Evolutionary conservation across 1,140 invertebrate species (phyloP), one percentile per base, ranked within the genome.

Genomic region (Dreissena rostriformis): DNA sequence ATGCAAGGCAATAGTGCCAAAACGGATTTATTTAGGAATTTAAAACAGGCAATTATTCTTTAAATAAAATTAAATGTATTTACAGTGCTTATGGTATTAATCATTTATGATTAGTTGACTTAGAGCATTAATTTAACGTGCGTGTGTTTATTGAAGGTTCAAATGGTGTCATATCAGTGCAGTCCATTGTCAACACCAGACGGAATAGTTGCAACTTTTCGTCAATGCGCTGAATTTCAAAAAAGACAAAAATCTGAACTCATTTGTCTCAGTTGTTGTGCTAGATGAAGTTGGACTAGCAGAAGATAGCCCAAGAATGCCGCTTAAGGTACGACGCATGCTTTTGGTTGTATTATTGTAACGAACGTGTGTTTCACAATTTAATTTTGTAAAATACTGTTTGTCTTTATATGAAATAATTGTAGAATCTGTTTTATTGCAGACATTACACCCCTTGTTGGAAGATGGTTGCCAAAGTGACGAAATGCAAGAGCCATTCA

Each of bases 261-360:
- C 72, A 24, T 92, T 90, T 86, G 91, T 91, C 11, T 87, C 90
- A 29, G 86, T 90, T n/a, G 90, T 92, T 53, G 90, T 91, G 49
- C 76, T 92, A 57, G 91, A 92, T 81, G 91, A 92, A 78, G 89
- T 92, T 28, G 91, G 91, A 8, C 79, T 91, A 55, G 90, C 91
- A 11, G 90, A 91, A 82, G 86, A 90, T 73, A 90, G 90, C 1
- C 84, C 87, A 24, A 84, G 66, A 28, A 92, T 91, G 89, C 91
- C 91, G 19, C 85, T 92, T 0, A 92, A 92, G 87, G 91, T 91
- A 51, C 67, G 87, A 17, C 86, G n/a, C 87, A 39, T 39, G 8
- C 39, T 2, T 39, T 39, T 39, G 39, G 8, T 39, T 39, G 4
- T 8, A 39, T 39, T 39, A 5, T 39, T 39, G 39, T 5, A 39